phyloP scores from a whole-genome alignment of 2,113 vertebrate genomes.

The Aptenodytes forsteri region DNA sequence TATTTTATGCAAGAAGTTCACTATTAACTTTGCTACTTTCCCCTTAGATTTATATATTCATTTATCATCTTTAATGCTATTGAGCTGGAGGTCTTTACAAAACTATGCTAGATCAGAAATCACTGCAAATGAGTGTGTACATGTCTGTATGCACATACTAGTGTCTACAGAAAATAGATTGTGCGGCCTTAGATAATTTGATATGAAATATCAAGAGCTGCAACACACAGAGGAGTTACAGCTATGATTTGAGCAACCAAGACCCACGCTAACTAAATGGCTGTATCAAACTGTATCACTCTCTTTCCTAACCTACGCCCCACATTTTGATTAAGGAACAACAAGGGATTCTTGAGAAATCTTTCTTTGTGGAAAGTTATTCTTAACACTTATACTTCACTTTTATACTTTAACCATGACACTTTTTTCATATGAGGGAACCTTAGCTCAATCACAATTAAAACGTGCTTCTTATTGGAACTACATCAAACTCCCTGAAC shows the following conservation, averaged over 20 bases:
- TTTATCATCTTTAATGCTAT: conserved; percentile 34
- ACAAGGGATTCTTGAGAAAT: neutral
- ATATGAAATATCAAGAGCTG: neutral
- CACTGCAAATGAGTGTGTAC: neutral
- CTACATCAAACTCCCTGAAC: neutral
- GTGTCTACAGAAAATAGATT: neutral
- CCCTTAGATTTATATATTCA: neutral
- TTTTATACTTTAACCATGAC: neutral
- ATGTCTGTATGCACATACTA: neutral
- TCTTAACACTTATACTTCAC: neutral
- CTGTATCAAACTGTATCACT: neutral
- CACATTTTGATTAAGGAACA: neutral
- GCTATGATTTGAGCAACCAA: neutral
- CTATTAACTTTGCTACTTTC: neutral
- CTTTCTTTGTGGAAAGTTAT: neutral
- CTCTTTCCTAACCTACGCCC: neutral
- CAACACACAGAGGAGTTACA: neutral
- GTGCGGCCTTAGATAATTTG: neutral
- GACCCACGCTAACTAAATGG: neutral
- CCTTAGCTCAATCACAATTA: neutral
- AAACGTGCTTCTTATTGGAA: neutral
- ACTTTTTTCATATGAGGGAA: neutral
- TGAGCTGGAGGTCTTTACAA: neutral
- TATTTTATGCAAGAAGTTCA: conserved; percentile 5
- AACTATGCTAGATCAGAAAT: neutral